Percentiles rank a stretch among this genome's conserved stretches.
Evolutionary conservation across 1,140 invertebrate genomes (phyloP).

Genomic region (Drosophila pachea): DNA sequence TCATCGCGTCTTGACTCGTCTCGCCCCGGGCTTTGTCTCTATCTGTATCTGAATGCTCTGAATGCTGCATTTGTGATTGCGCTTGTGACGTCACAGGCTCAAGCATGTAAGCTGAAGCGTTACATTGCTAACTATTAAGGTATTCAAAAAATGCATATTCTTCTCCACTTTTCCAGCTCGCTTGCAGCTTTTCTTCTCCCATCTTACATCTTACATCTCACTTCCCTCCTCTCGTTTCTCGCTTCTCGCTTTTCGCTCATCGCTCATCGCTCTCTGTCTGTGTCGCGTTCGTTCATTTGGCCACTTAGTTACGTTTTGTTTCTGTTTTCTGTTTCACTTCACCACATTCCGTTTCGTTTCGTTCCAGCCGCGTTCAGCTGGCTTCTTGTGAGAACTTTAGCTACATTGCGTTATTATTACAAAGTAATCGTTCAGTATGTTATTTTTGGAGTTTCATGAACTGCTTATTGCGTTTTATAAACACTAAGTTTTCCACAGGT

Average conservation of each 20-base stretch:
- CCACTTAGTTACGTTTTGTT: slow-evolving; percentile 67
- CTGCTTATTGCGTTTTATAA: slow-evolving; percentile 77
- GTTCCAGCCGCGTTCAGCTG: slow-evolving; percentile 30
- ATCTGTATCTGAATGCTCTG: slow-evolving; percentile 11
- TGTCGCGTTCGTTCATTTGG: slow-evolving; percentile 50
- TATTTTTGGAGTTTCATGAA: slow-evolving; percentile 51
- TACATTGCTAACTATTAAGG: not conserved
- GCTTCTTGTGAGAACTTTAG: slow-evolving; percentile 59
- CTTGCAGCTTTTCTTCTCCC: too few species aligned
- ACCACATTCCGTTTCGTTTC: slow-evolving; percentile 44
- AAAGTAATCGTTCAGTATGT: slow-evolving; percentile 16
- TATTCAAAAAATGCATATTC: too few species aligned
- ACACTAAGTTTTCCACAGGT: slow-evolving; percentile 50
- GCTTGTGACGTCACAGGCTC: slow-evolving; percentile 51
- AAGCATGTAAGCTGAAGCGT: slow-evolving; percentile 36
- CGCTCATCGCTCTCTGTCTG: not conserved
- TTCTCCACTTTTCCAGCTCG: too few species aligned
- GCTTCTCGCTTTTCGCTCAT: slow-evolving; percentile 6
- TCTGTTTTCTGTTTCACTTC: slow-evolving; percentile 17
- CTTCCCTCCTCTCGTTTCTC: not conserved
- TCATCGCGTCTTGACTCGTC: slow-evolving; percentile 29
- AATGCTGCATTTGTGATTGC: slow-evolving; percentile 17
- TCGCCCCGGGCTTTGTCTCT: slow-evolving; percentile 28
- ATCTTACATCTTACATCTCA: too few species aligned
- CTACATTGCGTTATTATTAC: slow-evolving; percentile 43